Evolutionary conservation across 2,113 vertebrate species (phyloP), one percentile per base, ranked within the genome.

Genomic region (Cynoglossus semilaevis): DNA sequence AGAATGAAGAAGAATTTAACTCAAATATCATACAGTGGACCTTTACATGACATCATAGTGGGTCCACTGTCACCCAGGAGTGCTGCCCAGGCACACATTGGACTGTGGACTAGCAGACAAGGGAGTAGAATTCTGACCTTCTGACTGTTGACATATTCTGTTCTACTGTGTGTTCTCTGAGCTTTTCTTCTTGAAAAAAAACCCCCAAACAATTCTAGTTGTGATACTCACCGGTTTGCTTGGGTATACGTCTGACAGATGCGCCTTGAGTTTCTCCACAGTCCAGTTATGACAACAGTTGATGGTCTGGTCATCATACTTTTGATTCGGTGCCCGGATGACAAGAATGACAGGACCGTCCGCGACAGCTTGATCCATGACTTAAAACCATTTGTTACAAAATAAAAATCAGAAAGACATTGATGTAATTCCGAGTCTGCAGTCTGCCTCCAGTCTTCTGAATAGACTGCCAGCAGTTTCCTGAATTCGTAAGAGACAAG

Each of bases 301-400:
- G 84, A 98, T 90, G 52, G 94, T 96, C 90, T 97, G 96, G 81
- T 98, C 96, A 53, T 89, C 86, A 83, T 96, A 97, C 11, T 94
- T 96, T 89, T 97, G 95, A 87, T 96, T 97, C 61, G 96, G 95
- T 3, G 96, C 93, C 81, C 90, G 95, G 85, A 98, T 96, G 78
- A 98, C 90, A 47, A 97, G 91, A 48, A 87, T 95, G 58, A 96
- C 94, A 13, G 93, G 93, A 77, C 74, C 77, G 69, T 92, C 92
- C 87, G 90, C 85, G 44, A 88, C 84, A 70, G 83, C 86, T 53
- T 84, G 92, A 64, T 93, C 90, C 93, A 94, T 93, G 77, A 62
- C 80, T 83, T 63, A 74, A 46, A 67, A 81, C 35, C 82, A 83
- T 83, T 56, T 70, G 81, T 60, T 47, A 82, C 63, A 10, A 53